phyloP scores from a whole-genome alignment of 92 coral and sea anemone genomes.

The Phymanthus crucifer region DNA sequence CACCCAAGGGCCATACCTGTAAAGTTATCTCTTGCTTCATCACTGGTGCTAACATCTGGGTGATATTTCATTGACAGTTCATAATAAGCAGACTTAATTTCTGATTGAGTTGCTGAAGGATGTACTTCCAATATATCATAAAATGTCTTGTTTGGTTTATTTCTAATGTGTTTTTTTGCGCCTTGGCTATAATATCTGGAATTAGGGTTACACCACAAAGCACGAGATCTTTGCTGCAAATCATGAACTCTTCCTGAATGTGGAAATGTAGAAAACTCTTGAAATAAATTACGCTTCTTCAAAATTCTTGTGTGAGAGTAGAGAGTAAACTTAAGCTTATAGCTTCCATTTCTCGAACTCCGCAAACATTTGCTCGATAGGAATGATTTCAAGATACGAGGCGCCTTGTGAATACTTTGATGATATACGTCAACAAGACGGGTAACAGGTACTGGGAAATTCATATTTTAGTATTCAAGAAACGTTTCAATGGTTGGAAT shows the following conservation, averaged over 20 bases:
- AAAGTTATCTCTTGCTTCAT: conserved; percentile 57
- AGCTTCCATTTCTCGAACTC: background rate
- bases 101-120: conserved; percentile 84
- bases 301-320: background rate
- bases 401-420: background rate
- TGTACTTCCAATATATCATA: conserved; percentile 76
- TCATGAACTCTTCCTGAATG: background rate
- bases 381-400: background rate
- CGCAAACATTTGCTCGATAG: background rate
- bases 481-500: too few relatives aligned
- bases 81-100: conserved; percentile 82
- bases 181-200: conserved; percentile 11
- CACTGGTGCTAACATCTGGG: conserved; percentile 70
- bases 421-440: too few relatives aligned
- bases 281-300: background rate
- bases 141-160: conserved; percentile 36
- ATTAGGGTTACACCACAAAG: background rate
- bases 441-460: too few relatives aligned
- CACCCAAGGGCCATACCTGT: conserved; percentile 56
- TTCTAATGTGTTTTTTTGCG: conserved; percentile 23
- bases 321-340: background rate
- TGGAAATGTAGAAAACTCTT: background rate
- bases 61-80: conserved; percentile 82
- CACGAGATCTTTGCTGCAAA: background rate
- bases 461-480: too few relatives aligned